phyloP scores from a whole-genome alignment of 2,113 vertebrate species.

The Peromyscus maniculatus region DNA sequence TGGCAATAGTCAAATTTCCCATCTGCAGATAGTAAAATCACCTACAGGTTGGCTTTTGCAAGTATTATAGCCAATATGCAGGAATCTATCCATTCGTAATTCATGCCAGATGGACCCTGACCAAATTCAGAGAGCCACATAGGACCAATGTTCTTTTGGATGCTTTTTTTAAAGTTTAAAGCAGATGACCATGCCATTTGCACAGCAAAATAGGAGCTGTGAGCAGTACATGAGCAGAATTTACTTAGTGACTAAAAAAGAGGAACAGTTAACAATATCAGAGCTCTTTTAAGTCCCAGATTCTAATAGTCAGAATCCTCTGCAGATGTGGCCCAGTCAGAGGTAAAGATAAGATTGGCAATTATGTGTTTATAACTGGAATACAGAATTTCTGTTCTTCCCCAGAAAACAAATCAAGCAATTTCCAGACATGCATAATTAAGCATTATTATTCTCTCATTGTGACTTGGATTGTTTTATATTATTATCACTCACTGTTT shows the following conservation, averaged over 20 bases:
- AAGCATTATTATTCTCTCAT: constrained; percentile 29
- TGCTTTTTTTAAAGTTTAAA: constrained; percentile 72
- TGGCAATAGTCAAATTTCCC: constrained; percentile 72
- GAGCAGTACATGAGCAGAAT: constrained; percentile 59
- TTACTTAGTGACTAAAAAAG: constrained; percentile 45
- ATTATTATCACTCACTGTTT: constrained; percentile 3
- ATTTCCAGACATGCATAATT: constrained; percentile 41
- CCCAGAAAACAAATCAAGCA: constrained; percentile 51
- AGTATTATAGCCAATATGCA: constrained; percentile 64
- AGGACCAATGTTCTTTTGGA: constrained; percentile 73
- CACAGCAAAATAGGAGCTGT: constrained; percentile 55
- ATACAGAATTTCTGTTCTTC: constrained; percentile 38
- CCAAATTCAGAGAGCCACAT: constrained; percentile 62
- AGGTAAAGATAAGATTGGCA: constrained; percentile 18
- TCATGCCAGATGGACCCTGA: constrained; percentile 72
- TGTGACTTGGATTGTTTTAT: constrained; percentile 6
- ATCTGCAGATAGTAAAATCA: constrained; percentile 76
- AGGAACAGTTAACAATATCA: constrained; percentile 18
- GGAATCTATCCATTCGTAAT: constrained; percentile 61
- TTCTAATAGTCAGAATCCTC: constrained; percentile 39
- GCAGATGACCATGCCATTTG: constrained; percentile 68
- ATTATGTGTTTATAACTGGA: constrained; percentile 37
- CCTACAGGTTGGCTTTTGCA: constrained; percentile 68
- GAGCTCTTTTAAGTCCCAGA: constrained; percentile 39
- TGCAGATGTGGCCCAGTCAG: constrained; percentile 33